phyloP scores from a whole-genome alignment of 2,113 vertebrate species.

The Eulemur rufifrons region DNA sequence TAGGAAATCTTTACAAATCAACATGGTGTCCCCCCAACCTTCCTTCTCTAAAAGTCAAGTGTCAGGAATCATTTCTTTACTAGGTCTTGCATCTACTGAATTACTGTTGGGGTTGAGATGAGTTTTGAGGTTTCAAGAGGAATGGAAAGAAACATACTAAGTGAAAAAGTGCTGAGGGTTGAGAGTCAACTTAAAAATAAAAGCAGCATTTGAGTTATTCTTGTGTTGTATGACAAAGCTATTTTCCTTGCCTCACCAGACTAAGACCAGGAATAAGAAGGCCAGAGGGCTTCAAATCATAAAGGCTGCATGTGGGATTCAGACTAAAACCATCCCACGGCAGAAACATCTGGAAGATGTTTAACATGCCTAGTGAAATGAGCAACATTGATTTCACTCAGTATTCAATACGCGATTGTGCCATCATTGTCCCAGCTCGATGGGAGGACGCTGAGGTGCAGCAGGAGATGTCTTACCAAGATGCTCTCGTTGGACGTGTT shows the following conservation, averaged over 20 bases:
- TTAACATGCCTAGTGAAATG: neutral
- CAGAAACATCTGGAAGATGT: neutral
- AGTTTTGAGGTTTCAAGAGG: neutral
- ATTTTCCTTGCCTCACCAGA: neutral
- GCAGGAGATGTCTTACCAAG: neutral
- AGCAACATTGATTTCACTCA: neutral
- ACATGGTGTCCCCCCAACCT: accelerated
- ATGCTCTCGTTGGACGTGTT: neutral
- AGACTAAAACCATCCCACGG: neutral
- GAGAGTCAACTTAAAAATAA: slow-evolving; percentile 33
- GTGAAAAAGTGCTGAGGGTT: slow-evolving; percentile 4
- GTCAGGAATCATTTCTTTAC: slow-evolving; percentile 24
- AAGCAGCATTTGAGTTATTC: slow-evolving; percentile 50
- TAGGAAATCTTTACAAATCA: slow-evolving; percentile 40
- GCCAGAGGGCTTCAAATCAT: neutral
- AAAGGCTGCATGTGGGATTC: neutral
- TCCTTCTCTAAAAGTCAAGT: neutral
- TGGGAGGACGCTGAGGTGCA: too few species aligned
- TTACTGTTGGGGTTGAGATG: neutral
- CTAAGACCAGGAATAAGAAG: neutral
- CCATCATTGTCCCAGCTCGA: neutral
- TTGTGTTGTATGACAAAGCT: slow-evolving; percentile 17
- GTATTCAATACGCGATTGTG: neutral
- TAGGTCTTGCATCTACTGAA: neutral
- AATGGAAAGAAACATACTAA: slow-evolving; percentile 20